phyloP scores from a whole-genome alignment of 1,140 invertebrate genomes.

The Oedothorax gibbosus region DNA sequence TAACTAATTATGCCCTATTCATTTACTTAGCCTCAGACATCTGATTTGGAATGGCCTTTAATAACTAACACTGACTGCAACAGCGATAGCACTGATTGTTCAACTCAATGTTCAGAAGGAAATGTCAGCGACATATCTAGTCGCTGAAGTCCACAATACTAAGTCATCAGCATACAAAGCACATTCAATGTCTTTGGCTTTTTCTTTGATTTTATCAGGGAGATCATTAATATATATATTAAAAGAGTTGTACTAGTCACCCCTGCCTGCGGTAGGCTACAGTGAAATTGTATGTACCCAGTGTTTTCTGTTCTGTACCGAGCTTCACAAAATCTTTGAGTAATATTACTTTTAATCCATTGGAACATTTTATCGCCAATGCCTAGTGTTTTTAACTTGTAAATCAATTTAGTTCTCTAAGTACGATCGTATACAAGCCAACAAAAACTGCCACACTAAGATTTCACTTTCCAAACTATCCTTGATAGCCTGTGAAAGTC shows the following conservation, averaged over 20 bases:
- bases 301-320: not conserved
- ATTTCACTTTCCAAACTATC: constrained; percentile 28
- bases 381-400: constrained; percentile 3
- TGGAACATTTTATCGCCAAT: constrained; percentile 22
- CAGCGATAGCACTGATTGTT: constrained; percentile 71
- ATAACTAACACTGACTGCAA: constrained; percentile 89
- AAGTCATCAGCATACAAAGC: too few species aligned
- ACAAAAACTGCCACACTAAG: constrained; percentile 27
- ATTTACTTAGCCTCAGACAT: constrained; percentile 68
- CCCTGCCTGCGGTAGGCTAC: constrained; percentile 8
- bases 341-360: constrained; percentile 23
- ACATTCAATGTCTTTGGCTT: too few species aligned
- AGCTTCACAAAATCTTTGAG: constrained; percentile 29
- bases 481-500: constrained; percentile 5
- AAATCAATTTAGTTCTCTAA: constrained; percentile 28
- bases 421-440: constrained; percentile 10
- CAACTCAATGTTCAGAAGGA: constrained; percentile 65
- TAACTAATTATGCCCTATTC: not conserved
- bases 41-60: constrained; percentile 80
- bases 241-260: too few species aligned
- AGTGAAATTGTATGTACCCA: constrained; percentile 21
- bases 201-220: too few species aligned
- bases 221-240: too few species aligned
- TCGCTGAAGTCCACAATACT: too few species aligned
- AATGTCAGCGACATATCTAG: constrained; percentile 65